A percentile compares a stretch with the other conserved stretches of the same genome.
Evolutionary conservation across 2,888 invertebrate genomes (phyloP).

Genomic region (Sesia bembeciformis): DNA sequence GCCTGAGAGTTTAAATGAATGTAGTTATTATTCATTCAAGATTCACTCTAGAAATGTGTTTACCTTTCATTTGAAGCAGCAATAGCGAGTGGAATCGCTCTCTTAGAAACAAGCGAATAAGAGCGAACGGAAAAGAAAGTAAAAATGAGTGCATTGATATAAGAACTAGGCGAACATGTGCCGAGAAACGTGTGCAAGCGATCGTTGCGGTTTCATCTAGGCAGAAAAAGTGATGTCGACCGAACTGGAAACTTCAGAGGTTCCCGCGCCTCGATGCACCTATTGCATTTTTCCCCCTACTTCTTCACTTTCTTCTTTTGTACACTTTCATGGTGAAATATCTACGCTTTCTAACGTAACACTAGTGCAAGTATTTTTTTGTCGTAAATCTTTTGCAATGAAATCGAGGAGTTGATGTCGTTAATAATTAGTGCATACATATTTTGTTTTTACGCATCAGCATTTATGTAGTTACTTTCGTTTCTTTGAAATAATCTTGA

Average conservation of each 20-base stretch:
- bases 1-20: too few species aligned
- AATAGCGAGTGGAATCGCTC: constrained; percentile 21
- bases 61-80: constrained; percentile 30
- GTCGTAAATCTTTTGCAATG: constrained; percentile 49
- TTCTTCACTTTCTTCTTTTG: constrained; percentile 71
- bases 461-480: neutral
- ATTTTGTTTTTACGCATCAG: too few species aligned
- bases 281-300: constrained; percentile 58
- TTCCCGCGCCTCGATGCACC: constrained; percentile 41
- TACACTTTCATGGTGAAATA: constrained; percentile 72
- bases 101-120: constrained; percentile 43
- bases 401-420: constrained; percentile 63
- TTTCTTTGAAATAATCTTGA: neutral
- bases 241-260: constrained; percentile 47
- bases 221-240: constrained; percentile 58
- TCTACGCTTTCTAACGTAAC: constrained; percentile 68
- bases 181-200: constrained; percentile 50
- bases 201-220: constrained; percentile 47
- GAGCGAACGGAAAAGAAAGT: constrained; percentile 73
- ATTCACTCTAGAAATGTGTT: constrained; percentile 19
- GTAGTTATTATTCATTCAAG: constrained; percentile 6
- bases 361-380: constrained; percentile 66
- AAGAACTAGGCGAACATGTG: constrained; percentile 61
- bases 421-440: constrained; percentile 9
- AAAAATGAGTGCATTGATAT: constrained; percentile 68